Base-by-base conservation (phyloP, 1,140 invertebrate genomes). In the Polypedilum pembai region DNA sequence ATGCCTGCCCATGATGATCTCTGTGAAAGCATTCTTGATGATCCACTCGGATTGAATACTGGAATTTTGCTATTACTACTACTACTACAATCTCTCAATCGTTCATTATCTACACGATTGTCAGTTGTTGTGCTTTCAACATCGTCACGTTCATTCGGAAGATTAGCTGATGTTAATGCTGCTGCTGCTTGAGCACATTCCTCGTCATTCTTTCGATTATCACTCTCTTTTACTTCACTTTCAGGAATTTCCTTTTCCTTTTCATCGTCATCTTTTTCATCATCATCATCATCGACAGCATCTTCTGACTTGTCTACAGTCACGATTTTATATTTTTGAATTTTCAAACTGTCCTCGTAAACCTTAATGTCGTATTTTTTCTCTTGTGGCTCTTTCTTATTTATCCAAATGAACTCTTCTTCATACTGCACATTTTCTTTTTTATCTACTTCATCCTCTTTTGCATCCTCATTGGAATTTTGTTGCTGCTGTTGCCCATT, bases 1-100 rank as follows among this genome's bases (percentile, higher is more conserved):
- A 81, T 82, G 1, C 85, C 85, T 76, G 83, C 83, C 86, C 85
- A 87, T 7, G 85, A 86, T 24, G 85, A 84, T 78, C 85, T 86
- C 78, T 87, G 86, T 76, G 85, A 85, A 72, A 86, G 80, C 65
- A 69, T 69, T 18, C 65, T n/a, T 18, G 65, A 79, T 18, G 81
- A 79, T 65, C 75, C 73, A 76, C 76, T 78, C 0, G 76, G 74
- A 69, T 77, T 79, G 41, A 80, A 75, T 21, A 82, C 75, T 65
- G 81, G 81, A 73, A 82, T 82, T 76, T 81, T 82, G 75, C 81
- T 82, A 24, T 77, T 77, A 12, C 76, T 74, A 72, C 75, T 7
- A 20, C 78, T 78, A 73, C 17, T 75, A 40, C 12, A 82, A 41
- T 82, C 79, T 74, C 83, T 78, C 2, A 82, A 80, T 63, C 82